A percentile compares a stretch with the other conserved stretches of the same genome.
Conservation (phyloP, 2,888 invertebrate species). For the Amaurobius ferox region DNA sequence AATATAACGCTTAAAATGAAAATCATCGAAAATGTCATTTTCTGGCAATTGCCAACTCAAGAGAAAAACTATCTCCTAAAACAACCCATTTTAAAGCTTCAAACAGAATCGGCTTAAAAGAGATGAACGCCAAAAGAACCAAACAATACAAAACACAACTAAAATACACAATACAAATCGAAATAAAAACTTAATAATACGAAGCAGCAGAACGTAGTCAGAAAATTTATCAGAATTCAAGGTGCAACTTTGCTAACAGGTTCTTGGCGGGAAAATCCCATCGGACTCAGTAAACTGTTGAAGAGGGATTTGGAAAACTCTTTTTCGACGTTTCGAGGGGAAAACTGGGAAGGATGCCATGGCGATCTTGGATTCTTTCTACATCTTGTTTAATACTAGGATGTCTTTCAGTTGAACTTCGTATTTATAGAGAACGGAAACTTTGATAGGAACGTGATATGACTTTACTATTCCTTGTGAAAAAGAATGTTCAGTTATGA, state of each 20-base stretch:
- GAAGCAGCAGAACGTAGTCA: neutral
- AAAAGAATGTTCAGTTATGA: neutral
- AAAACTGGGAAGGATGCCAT: slow-evolving; percentile 9
- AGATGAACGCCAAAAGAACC: too few relatives aligned
- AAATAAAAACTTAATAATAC: slow-evolving; percentile 9
- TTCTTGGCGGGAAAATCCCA: slow-evolving; percentile 54
- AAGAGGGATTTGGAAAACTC: slow-evolving; percentile 59
- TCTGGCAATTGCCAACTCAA: too few relatives aligned
- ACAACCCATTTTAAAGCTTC: too few relatives aligned
- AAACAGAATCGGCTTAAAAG: too few relatives aligned
- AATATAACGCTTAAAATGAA: too few relatives aligned
- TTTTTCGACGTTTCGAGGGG: slow-evolving; percentile 38
- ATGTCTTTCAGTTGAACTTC: neutral
- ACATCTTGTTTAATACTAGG: neutral
- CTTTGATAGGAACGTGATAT: slow-evolving; percentile 6
- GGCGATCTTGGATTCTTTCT: neutral
- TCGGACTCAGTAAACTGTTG: slow-evolving; percentile 60
- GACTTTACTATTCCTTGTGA: neutral
- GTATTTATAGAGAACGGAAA: neutral
- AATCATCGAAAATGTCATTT: too few relatives aligned
- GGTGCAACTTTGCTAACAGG: slow-evolving; percentile 57
- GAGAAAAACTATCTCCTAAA: too few relatives aligned
- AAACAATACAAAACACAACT: too few relatives aligned
- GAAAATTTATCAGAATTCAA: slow-evolving; percentile 52
- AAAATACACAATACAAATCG: too few relatives aligned